Conservation (phyloP, 2,888 invertebrate species). For the Drosophila pseudotalamancana region DNA sequence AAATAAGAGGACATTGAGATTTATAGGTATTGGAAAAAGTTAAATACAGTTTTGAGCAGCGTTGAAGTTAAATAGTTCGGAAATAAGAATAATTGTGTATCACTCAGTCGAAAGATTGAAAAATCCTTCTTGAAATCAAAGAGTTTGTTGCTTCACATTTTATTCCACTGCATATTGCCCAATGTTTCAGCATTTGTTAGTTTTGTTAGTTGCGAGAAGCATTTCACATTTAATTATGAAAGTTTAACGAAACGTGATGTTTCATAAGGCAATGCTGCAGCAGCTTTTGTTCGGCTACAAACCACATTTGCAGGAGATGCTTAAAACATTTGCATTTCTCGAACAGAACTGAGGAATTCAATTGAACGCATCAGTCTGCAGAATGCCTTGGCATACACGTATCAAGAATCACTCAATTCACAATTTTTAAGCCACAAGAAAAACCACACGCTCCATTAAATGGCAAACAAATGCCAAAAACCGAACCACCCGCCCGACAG, state of each 20-base stretch:
- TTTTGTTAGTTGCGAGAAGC: background rate
- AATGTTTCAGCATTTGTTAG: background rate
- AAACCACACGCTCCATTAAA: constrained; percentile 70
- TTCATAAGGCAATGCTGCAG: background rate
- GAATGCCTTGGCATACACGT: constrained; percentile 20
- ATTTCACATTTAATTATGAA: background rate
- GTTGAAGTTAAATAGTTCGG: too few relatives aligned
- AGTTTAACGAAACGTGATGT: constrained; percentile 15
- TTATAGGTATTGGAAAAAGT: too few relatives aligned
- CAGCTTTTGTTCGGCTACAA: background rate
- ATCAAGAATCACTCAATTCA: constrained; percentile 73
- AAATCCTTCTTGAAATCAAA: too few relatives aligned
- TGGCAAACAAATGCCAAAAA: constrained; percentile 63
- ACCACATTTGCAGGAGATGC: constrained; percentile 20
- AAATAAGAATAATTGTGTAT: too few relatives aligned
- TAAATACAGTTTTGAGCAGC: too few relatives aligned
- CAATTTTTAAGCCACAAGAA: constrained; percentile 33
- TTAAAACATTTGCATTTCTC: constrained; percentile 20
- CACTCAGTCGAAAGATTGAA: too few relatives aligned
- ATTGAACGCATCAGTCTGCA: constrained; percentile 34
- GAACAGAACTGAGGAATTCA: constrained; percentile 40
- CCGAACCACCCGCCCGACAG: background rate
- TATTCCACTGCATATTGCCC: background rate
- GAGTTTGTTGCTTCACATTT: background rate
- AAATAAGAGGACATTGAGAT: too few relatives aligned